These are phyloP conservation scores for Onchidella celtica DNA, from an alignment of 2,888 invertebrate genomes.

Conservation along the genomic window DNA sequence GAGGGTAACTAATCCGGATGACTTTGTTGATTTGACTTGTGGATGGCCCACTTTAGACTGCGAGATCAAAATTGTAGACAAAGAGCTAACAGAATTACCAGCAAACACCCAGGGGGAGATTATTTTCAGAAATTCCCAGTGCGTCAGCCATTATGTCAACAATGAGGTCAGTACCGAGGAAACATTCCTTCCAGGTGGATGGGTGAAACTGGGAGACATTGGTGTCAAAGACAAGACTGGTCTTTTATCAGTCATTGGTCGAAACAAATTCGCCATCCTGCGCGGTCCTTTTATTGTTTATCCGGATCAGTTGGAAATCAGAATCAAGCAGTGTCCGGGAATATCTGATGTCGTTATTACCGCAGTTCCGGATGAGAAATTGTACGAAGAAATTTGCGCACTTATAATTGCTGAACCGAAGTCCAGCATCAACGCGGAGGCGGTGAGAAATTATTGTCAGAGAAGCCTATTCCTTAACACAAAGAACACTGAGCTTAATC, in stretches of 20 bases:
- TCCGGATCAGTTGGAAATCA: background rate
- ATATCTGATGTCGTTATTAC: background rate
- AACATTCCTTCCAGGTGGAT: background rate
- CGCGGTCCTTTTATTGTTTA: background rate
- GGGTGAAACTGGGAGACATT: background rate
- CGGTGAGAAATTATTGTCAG: no score
- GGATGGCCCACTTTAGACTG: background rate
- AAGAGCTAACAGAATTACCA: background rate
- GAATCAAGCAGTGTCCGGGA: background rate
- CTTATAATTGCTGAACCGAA: no score
- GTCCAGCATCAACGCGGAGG: no score
- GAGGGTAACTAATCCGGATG: no score
- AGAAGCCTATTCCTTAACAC: no score
- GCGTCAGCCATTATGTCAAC: background rate
- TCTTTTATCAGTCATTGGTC: background rate
- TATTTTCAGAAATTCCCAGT: background rate
- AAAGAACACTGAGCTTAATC: no score
- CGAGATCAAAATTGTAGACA: background rate
- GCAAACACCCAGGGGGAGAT: background rate
- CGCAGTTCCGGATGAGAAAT: no score
- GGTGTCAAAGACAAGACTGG: background rate
- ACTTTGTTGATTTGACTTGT: no score
- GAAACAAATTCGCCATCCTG: conserved; percentile 10
- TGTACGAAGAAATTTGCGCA: no score
- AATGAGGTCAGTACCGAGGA: background rate